Evolutionary conservation across 2,888 invertebrate genomes (phyloP).

Genomic region (Clepsis dumicolana): DNA sequence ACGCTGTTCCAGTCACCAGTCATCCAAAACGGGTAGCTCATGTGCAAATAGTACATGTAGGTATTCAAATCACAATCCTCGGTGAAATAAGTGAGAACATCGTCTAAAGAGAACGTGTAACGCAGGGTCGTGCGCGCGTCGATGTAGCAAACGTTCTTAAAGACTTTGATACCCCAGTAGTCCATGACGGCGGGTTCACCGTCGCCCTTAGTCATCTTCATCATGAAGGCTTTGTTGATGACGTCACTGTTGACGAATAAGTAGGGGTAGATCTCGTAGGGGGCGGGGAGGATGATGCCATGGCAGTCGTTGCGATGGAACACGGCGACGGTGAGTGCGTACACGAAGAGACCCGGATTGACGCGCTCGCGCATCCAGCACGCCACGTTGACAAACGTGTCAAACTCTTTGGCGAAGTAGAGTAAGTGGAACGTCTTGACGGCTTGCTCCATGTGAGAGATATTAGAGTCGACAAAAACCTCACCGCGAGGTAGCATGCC

Average conservation of each 20-base stretch:
- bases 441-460: slow-evolving; percentile 87
- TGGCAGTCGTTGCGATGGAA: slow-evolving; percentile 89
- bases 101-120: slow-evolving; percentile 85
- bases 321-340: slow-evolving; percentile 89
- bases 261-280: slow-evolving; percentile 92
- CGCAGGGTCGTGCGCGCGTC: slow-evolving; percentile 89
- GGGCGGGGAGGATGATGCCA: slow-evolving; percentile 89
- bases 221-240: slow-evolving; percentile 88
- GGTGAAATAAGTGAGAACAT: slow-evolving; percentile 89
- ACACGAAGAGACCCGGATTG: slow-evolving; percentile 91
- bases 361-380: slow-evolving; percentile 90
- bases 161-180: slow-evolving; percentile 82
- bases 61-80: slow-evolving; percentile 93
- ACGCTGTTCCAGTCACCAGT: slow-evolving; percentile 81
- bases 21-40: slow-evolving; percentile 90
- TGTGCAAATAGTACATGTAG: slow-evolving; percentile 89
- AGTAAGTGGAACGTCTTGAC: slow-evolving; percentile 87
- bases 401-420: slow-evolving; percentile 89
- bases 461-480: slow-evolving; percentile 87
- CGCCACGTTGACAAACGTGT: slow-evolving; percentile 89
- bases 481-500: slow-evolving; percentile 87
- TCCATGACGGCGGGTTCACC: slow-evolving; percentile 81
- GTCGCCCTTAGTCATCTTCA: slow-evolving; percentile 87
- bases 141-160: slow-evolving; percentile 87
- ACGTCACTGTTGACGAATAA: slow-evolving; percentile 90